Percentiles rank a stretch among this genome's conserved stretches.
These are phyloP conservation scores for Merluccius polli DNA, from an alignment of 2,797 vertebrate species.

Conservation along the genomic window DNA sequence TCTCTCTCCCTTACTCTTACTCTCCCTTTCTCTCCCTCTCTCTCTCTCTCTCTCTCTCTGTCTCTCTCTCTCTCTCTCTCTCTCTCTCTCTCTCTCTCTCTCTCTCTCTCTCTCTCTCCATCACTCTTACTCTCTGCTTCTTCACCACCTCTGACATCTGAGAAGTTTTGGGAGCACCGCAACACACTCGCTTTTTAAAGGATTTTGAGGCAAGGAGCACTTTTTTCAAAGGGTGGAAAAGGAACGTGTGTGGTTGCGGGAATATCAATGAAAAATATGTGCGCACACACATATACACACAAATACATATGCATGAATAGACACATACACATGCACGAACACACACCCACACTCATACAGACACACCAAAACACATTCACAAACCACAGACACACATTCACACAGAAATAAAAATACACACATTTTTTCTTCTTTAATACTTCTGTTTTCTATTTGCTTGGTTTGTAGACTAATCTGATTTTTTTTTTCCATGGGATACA, in stretches of 20 bases:
- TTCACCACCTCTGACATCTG: neutral
- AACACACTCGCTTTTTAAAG: neutral
- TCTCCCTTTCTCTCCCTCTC: neutral
- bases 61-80: neutral
- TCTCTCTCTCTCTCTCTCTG: neutral
- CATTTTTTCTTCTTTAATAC: slow-evolving; percentile 32
- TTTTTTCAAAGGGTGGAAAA: neutral
- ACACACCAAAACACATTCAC: neutral
- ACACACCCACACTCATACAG: neutral
- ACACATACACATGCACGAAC: neutral
- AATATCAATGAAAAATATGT: neutral
- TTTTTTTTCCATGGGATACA: slow-evolving; percentile 11
- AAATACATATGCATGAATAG: neutral
- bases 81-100: neutral
- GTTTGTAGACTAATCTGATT: slow-evolving; percentile 31
- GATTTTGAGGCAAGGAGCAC: neutral
- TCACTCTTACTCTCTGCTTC: neutral
- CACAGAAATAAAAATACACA: neutral
- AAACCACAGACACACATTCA: neutral
- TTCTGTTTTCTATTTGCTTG: slow-evolving; percentile 45
- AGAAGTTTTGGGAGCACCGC: neutral
- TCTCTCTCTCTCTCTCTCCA: neutral
- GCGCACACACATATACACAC: neutral
- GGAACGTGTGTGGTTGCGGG: neutral
- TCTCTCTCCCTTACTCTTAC: neutral